Evolutionary conservation across 2,888 invertebrate genomes (phyloP).

Genomic region (Portevinia maculata): DNA sequence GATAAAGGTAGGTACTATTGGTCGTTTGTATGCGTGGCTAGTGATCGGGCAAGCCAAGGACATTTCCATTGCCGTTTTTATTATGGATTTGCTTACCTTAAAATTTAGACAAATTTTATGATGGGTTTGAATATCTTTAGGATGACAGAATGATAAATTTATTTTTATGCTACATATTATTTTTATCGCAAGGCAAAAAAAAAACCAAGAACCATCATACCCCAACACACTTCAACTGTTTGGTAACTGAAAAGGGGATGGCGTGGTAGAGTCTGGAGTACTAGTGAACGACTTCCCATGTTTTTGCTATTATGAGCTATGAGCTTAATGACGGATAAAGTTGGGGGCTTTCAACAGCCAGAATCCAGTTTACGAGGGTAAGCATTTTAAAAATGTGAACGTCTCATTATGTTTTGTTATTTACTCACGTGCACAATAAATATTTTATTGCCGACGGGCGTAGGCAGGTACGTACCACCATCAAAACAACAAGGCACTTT

Average conservation of each 20-base stretch:
- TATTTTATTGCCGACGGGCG: neutral
- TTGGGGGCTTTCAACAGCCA: conserved; percentile 4
- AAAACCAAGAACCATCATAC: conserved; percentile 25
- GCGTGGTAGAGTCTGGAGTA: neutral
- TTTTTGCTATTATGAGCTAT: conserved; percentile 30
- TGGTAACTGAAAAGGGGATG: conserved; percentile 22
- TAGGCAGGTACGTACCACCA: no score
- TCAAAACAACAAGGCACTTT: neutral
- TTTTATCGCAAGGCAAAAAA: conserved; percentile 54
- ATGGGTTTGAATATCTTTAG: conserved; percentile 57
- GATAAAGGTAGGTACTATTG: no score
- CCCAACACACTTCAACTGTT: conserved; percentile 50
- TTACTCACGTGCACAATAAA: conserved; percentile 42
- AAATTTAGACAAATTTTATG: conserved; percentile 67
- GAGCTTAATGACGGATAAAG: conserved; percentile 43
- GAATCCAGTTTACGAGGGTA: conserved; percentile 24
- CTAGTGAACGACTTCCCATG: neutral
- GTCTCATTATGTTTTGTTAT: conserved; percentile 41
- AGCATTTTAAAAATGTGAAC: conserved; percentile 22
- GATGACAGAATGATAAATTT: conserved; percentile 70
- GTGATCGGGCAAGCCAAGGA: no score
- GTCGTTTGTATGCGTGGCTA: no score
- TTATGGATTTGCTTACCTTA: conserved; percentile 56
- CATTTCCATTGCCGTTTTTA: conserved; percentile 61
- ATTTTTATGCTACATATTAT: conserved; percentile 63